A percentile compares a stretch with the other conserved stretches of the same genome.
These are phyloP conservation scores for Gibbula magus DNA, from an alignment of 2,888 invertebrate species.

Conservation along the genomic window DNA sequence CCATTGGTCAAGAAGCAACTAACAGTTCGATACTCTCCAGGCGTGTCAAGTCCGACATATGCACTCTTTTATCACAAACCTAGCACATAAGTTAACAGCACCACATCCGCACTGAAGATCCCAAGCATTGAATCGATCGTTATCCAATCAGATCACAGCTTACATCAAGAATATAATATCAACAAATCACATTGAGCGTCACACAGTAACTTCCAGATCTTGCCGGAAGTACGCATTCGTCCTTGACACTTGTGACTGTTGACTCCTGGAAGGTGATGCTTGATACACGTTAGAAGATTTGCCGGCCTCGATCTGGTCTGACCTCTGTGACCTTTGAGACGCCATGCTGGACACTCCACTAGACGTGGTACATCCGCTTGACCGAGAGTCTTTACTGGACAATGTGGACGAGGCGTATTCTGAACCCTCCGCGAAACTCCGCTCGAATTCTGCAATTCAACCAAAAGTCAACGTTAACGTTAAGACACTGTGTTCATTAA, in stretches of 20 bases:
- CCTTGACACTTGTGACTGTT: background rate
- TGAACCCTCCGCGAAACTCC: background rate
- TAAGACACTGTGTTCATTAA: too few species aligned
- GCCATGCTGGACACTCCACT: slow-evolving; percentile 2
- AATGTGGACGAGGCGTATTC: slow-evolving; percentile 11
- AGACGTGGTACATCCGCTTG: background rate
- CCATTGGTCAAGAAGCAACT: too few species aligned
- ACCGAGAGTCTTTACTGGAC: slow-evolving; percentile 2
- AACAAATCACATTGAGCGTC: background rate
- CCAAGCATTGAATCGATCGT: background rate
- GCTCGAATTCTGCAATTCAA: slow-evolving; percentile 15
- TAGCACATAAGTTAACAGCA: too few species aligned
- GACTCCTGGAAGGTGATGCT: background rate
- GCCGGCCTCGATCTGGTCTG: background rate
- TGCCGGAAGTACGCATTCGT: slow-evolving; percentile 1
- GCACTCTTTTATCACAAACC: too few species aligned
- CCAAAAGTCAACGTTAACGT: background rate
- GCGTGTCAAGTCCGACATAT: too few species aligned
- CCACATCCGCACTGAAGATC: too few species aligned
- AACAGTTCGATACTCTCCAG: too few species aligned
- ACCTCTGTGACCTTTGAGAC: slow-evolving; percentile 5
- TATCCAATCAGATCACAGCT: background rate
- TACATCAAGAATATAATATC: background rate
- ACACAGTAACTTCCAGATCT: slow-evolving; percentile 21
- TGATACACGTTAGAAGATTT: background rate